Percentiles rank a stretch among this genome's conserved stretches.
These are phyloP conservation scores for Nannospalax galili DNA, from an alignment of 2,113 vertebrate species.

Conservation along the genomic window DNA sequence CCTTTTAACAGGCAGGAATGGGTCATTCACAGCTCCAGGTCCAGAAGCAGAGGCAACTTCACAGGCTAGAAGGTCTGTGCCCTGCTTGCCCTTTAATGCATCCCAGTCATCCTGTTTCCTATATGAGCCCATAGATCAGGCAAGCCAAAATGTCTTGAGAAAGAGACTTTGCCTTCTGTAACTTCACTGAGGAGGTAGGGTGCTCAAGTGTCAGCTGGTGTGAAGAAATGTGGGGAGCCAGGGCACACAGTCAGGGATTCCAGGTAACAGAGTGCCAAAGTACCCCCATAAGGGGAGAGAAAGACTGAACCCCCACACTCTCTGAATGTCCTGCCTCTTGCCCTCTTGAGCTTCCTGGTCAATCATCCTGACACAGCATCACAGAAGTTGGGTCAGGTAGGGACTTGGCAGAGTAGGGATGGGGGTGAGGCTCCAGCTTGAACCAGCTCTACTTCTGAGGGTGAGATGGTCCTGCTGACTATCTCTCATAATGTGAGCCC, in stretches of 20 bases:
- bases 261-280: neutral
- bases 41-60: neutral
- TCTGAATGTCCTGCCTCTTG: neutral
- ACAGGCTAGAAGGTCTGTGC: accelerated
- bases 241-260: neutral
- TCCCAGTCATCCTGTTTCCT: neutral
- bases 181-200: neutral
- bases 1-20: neutral
- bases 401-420: neutral
- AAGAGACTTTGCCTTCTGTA: neutral
- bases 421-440: neutral
- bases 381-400: too few relatives aligned
- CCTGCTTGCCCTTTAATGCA: neutral
- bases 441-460: neutral
- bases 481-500: neutral
- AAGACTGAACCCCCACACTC: neutral
- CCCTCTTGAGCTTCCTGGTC: neutral
- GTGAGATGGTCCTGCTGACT: neutral
- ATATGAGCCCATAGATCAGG: neutral
- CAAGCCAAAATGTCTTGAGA: neutral
- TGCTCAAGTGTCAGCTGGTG: neutral
- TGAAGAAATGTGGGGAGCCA: neutral
- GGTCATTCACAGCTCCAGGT: too few relatives aligned
- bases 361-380: neutral
- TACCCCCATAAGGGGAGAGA: neutral